phyloP scores from a whole-genome alignment of 2,888 invertebrate species.

The Lissocephala sabroskyi region DNA sequence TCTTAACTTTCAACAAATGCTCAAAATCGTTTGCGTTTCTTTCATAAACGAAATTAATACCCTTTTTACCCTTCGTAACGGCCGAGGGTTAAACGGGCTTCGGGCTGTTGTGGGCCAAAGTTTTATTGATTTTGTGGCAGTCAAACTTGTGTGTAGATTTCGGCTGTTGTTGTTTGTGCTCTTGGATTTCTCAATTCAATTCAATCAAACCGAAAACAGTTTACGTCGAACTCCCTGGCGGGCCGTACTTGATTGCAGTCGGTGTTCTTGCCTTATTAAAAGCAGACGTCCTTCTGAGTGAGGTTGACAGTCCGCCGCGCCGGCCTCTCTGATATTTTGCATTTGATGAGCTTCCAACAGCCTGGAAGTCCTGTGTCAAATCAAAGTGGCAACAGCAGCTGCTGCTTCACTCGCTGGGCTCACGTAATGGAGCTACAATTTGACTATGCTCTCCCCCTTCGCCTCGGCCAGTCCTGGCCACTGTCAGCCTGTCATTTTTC shows the following conservation, averaged over 20 bases:
- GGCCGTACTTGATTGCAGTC: constrained; percentile 52
- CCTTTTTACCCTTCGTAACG: too few relatives aligned
- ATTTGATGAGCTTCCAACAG: constrained; percentile 10
- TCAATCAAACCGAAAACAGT: constrained; percentile 61
- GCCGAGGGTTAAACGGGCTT: too few relatives aligned
- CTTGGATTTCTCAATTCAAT: constrained; percentile 34
- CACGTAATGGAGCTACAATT: too few relatives aligned
- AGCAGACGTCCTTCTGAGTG: constrained; percentile 4
- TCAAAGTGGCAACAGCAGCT: constrained; percentile 37
- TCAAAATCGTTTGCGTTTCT: too few relatives aligned
- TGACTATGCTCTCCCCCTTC: too few relatives aligned
- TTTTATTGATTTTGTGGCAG: constrained; percentile 60
- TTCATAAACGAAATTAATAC: too few relatives aligned
- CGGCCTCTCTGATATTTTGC: constrained; percentile 7
- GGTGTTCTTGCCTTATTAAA: not conserved
- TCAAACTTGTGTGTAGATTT: constrained; percentile 23
- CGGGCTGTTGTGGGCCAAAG: constrained; percentile 28
- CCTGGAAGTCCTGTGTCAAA: constrained; percentile 22
- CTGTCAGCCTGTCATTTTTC: too few relatives aligned
- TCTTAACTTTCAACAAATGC: too few relatives aligned
- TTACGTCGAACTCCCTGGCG: constrained; percentile 59
- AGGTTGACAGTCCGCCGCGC: constrained; percentile 19
- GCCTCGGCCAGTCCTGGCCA: constrained; percentile 16
- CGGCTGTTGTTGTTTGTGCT: constrained; percentile 1
- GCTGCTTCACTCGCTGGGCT: constrained; percentile 9